phyloP scores from a whole-genome alignment of 2,113 vertebrate genomes.

The Bufo gargarizans region DNA sequence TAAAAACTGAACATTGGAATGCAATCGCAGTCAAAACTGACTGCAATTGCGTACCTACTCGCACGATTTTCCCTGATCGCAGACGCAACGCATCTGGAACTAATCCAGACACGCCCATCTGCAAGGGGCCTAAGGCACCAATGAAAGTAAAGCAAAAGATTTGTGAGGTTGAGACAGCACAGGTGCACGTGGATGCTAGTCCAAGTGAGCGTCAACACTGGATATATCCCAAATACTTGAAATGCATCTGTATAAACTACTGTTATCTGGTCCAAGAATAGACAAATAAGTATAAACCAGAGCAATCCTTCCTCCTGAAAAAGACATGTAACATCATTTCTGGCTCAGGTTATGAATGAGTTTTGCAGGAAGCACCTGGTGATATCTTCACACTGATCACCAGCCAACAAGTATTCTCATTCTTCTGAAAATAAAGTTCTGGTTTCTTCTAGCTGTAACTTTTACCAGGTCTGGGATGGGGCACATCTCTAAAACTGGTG shows the following conservation, averaged over 20 bases:
- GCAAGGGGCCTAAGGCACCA: background rate
- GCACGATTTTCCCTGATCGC: too few species aligned
- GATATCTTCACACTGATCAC: background rate
- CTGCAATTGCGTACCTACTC: too few species aligned
- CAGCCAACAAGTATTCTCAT: background rate
- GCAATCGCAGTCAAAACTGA: too few species aligned
- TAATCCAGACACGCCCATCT: too few species aligned
- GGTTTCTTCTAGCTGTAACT: background rate
- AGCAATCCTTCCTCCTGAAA: background rate
- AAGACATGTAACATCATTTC: background rate
- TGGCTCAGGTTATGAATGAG: background rate
- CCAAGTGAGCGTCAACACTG: background rate
- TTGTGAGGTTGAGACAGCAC: background rate
- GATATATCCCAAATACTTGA: constrained; percentile 1
- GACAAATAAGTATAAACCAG: background rate
- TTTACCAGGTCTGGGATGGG: background rate
- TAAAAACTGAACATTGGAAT: too few species aligned
- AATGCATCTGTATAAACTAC: background rate
- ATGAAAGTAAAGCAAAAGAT: background rate
- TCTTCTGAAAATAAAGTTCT: background rate
- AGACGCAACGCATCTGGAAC: too few species aligned
- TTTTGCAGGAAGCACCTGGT: constrained; percentile 3
- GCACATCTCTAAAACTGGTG: background rate
- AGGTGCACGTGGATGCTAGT: background rate
- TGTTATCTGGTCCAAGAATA: background rate